Evolutionary conservation across 2,113 vertebrate species (phyloP), one percentile per base, ranked within the genome.

Genomic region (Verasper variegatus): DNA sequence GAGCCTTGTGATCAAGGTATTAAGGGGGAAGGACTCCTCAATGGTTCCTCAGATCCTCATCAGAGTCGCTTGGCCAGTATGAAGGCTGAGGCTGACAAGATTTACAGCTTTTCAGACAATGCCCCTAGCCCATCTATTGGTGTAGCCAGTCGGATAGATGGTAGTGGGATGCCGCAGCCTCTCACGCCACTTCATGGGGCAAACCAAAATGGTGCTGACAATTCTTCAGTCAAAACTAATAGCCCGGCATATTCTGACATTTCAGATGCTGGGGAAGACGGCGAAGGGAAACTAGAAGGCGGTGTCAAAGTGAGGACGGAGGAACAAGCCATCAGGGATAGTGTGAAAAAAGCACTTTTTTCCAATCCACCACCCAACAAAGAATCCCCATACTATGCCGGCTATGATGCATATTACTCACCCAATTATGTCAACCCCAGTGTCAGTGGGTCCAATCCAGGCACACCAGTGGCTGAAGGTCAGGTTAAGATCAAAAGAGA

Each of bases 181-280:
- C 88, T 99, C 76, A 96, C 97, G 0, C 97, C 98, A 0, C 91
- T 97, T 74, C 97, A 99, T 0, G 93, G 95, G 0, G 97, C 95
- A 12, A 97, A 96, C 77, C 98, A 99, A 90, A 99, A 99, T 0
- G 98, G 98, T 47, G 97, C 96, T 0, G 98, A 99, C 90, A 97
- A 95, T 31, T 94, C 96, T 79, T 98, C 98, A 0, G 97, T 97
- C 65, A 99, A 99, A 91, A 98, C 97, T 17, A 99, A 97, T 70
- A 99, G 98, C 83, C 98, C 98, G 0, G 98, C 98, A 0, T 99
- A 99, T 89, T 99, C 98, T 0, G 98, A 99, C 88, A 99, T 99
- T 88, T 99, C 98, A 0, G 98, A 99, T 0, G 98, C 97, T 0
- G 98, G 98, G 52, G 98, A 99, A 80, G 98, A 99, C 0, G 97